Evolutionary conservation across 2,797 vertebrate genomes (phyloP), one percentile per base, ranked within the genome.

Genomic region (Lophius americanus): DNA sequence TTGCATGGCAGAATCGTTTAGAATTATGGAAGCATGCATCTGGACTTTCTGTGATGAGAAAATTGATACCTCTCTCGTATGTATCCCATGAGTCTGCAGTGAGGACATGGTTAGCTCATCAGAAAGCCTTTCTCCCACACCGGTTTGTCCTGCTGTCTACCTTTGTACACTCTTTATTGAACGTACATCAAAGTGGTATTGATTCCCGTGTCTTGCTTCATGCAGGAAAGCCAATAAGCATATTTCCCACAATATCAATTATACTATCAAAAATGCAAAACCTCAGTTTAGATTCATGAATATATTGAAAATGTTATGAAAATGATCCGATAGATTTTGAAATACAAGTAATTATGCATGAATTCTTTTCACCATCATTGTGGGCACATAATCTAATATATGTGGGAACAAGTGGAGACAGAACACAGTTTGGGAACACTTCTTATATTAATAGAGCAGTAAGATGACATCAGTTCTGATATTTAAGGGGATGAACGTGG

Each of bases 401-500:
- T 51, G 9, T 38, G 13, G 23, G 9, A 10, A 14, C 10, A 44
- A 38, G 53, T 32, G 41, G 9, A 61, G 0, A 44, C n/a, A 51
- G 5, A 14, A 9, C 7, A 12, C 38, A 44, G 39, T 51, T n/a
- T 41, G 33, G 12, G 48, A 49, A 54, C 41, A 12, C 2, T 23
- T 7, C 43, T n/a, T 54, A 35, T 5, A 51, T 46, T 46, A n/a
- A 11, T 32, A 37, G 14, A 38, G 50, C 46, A n/a, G 8, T 50
- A 12, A 60, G 14, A 10, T 32, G 7, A 46, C 49, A 13, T n/a
- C 36, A 63, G 53, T 41, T 52, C 36, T 35, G 44, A 9, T 33
- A 36, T 42, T 32, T 36, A 9, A 39, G 35, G 55, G 36, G 39
- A 33, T 64, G 11, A 14, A 60, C 50, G 23, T 64, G 56, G 41